Evolutionary conservation across 2,797 vertebrate genomes (phyloP), one percentile per base, ranked within the genome.

Genomic region (Tenualosa ilisha): DNA sequence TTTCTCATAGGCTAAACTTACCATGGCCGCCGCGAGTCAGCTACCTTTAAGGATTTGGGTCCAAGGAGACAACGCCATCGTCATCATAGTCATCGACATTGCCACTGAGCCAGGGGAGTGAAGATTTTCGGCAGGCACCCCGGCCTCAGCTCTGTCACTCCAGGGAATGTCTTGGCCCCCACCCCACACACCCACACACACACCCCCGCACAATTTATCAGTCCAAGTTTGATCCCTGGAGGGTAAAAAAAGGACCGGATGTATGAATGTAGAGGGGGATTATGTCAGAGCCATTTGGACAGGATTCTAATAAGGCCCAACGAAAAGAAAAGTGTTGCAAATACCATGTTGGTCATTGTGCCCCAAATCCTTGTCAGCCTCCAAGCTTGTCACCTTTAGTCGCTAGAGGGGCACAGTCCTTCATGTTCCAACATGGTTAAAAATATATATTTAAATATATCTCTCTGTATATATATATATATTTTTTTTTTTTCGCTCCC

Each of bases 21-120:
- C 61, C 61, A 31, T 8, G 53, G 79, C 86, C 24, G 51, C 72
- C 87, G 87, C 63, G 84, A 86, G 89, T 90, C 89, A 13, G 89
- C 92, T 91, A 93, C 92, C 90, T 94, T 93, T 91, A 92, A 90
- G 93, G 93, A 92, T 94, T 93, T 93, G 89, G 89, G 91, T 90
- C 90, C 91, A 88, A 15, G 87, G 88, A 87, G 91, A 93, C 88
- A 85, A 85, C 84, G 92, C 90, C 51, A 15, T 53, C 51, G 51
- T 53, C 11, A 15, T 53, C 50, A 51, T 51, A 9, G 50, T 13
- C 50, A 15, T 11, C 88, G 84, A 85, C 84, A 92, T 90, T 11
- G 63, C 8, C 8, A 12, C 63, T 91, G 93, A 94, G 91, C 92
- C 91, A 85, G 89, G 91, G 92, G 65, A 91, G 88, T 91, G 90